phyloP scores from a whole-genome alignment of 2,113 vertebrate genomes.

The Corvus hawaiiensis region DNA sequence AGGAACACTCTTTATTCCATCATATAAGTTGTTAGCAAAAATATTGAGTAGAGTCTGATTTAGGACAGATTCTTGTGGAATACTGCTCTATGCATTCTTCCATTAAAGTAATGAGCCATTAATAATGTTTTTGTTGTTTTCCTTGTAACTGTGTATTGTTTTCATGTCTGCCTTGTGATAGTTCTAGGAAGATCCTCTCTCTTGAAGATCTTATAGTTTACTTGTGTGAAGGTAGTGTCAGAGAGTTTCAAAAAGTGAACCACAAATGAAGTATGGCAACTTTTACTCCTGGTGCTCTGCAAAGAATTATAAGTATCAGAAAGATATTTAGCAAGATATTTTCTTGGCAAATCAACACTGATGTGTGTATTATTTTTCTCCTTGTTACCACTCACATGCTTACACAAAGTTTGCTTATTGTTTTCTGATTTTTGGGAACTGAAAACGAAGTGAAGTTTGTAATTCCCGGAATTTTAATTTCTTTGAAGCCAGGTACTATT shows the following conservation, averaged over 20 bases:
- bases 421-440: neutral
- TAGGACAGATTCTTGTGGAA: neutral
- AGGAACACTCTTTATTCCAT: neutral
- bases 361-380: neutral
- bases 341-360: neutral
- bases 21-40: neutral
- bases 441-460: neutral
- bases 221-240: neutral
- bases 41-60: neutral
- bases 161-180: neutral
- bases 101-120: neutral
- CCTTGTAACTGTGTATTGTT: neutral
- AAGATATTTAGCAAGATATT: neutral
- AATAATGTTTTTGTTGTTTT: neutral
- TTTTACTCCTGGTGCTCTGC: neutral
- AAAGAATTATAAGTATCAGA: neutral
- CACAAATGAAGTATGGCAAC: neutral
- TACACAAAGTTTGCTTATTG: neutral
- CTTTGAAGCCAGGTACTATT: neutral
- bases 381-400: neutral
- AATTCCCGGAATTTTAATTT: neutral
- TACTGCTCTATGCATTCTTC: fast-evolving
- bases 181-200: neutral
- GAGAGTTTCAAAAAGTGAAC: neutral
- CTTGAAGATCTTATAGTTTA: neutral